Evolutionary conservation across 1,140 invertebrate genomes (phyloP), one percentile per base, ranked within the genome.

Genomic region (Scaptomyza hsui): DNA sequence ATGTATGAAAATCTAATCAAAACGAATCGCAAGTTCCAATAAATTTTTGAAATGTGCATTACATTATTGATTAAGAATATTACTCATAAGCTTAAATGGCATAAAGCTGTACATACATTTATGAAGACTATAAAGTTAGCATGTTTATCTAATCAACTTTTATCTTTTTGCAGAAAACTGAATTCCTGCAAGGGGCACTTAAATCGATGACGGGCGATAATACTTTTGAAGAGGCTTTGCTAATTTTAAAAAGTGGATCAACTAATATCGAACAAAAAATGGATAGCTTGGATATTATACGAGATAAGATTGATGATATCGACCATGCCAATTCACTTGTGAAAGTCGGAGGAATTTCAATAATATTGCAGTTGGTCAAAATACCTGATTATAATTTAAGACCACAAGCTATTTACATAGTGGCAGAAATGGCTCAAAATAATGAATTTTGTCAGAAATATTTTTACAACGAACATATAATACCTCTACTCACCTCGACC

Each of bases 371-470:
- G 6, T 80, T 52, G 6, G 52, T 86, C 15, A 44, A 32, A 16
- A 16, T 49, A 42, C 42, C 56, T 1, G 48, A 80, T 9, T 16
- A 0, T 3, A 65, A 70, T 6, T 15, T 83, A 5, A 26, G 69
- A 12, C n/a, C 57, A 9, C 49, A 57, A 13, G 60, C 80, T 3
- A 68, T 73, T 4, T 61, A 70, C n/a, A 67, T 83, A 6, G 69
- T 83, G 0, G 80, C 81, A 0, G 80, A 83, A 56, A 79, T 83
- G 80, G 42, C 76, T 1, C 80, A 83, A 18, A 83, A 83, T 41
- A 83, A 83, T 65, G 37, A 45, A 18, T 83, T 76, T 47, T 83
- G 80, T 2, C 80, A 83, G 6, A 65, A 83, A n/a, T 72, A 53
- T 12, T 64, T 83, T 13, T 13, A 73, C 18, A 73, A 60, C 3